phyloP scores from a whole-genome alignment of 2,888 invertebrate species.

The Belgica antarctica region DNA sequence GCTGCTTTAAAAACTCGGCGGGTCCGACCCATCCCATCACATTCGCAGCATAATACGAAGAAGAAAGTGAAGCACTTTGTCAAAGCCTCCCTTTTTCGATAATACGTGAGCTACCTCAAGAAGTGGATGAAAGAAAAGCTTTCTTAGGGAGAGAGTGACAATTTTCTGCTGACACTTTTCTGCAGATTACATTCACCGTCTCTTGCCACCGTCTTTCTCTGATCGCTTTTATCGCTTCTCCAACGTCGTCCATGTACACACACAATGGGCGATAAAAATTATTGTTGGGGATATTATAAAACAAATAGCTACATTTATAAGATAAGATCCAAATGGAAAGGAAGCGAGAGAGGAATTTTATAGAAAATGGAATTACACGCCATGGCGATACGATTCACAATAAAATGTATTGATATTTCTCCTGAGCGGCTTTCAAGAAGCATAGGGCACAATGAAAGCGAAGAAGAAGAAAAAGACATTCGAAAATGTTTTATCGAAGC shows the following conservation, averaged over 20 bases:
- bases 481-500: neutral
- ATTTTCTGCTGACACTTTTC: conserved; percentile 22
- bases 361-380: conserved; percentile 38
- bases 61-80: conserved; percentile 35
- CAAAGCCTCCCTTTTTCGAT: conserved; percentile 30
- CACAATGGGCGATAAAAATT: conserved; percentile 43
- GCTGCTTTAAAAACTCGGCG: neutral
- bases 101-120: conserved; percentile 27
- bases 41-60: neutral
- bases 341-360: conserved; percentile 13
- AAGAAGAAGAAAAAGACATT: neutral
- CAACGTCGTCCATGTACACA: conserved; percentile 18
- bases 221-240: conserved; percentile 22
- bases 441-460: neutral
- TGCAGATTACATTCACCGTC: neutral
- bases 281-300: conserved; percentile 43
- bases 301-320: conserved; percentile 44
- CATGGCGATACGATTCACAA: neutral
- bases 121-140: neutral
- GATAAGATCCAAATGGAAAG: conserved; percentile 31
- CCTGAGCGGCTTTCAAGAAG: neutral
- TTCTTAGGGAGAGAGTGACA: neutral
- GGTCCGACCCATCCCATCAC: neutral
- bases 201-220: neutral
- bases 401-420: conserved; percentile 25